A percentile compares a stretch with the other conserved stretches of the same genome.
These are phyloP conservation scores for Steromphala cineraria DNA, from an alignment of 2,888 invertebrate species.

Conservation along the genomic window DNA sequence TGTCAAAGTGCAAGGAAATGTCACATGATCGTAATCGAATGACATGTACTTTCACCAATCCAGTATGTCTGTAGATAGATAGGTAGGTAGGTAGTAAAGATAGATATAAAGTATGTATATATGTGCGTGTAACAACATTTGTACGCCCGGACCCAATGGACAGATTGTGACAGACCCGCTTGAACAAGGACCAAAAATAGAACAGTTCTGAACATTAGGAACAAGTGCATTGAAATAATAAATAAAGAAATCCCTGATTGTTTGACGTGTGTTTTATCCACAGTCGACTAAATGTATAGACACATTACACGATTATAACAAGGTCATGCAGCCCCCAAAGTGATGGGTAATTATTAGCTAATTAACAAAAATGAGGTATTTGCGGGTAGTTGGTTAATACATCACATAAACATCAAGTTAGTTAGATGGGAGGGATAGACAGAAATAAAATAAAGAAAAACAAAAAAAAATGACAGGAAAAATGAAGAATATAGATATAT, in stretches of 20 bases:
- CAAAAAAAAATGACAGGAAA: neutral
- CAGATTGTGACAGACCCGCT: slow-evolving; percentile 7
- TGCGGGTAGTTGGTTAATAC: neutral
- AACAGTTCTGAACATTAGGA: slow-evolving; percentile 1
- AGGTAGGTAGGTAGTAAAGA: too few species aligned
- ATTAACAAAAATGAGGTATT: slow-evolving; percentile 8
- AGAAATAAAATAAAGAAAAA: neutral
- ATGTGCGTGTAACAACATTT: too few species aligned
- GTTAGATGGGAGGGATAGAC: neutral
- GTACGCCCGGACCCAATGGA: neutral
- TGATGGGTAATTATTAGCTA: neutral
- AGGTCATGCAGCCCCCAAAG: neutral
- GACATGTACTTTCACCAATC: too few species aligned
- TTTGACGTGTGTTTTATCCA: neutral
- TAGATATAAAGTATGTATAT: too few species aligned
- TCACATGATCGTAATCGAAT: too few species aligned
- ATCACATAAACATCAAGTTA: neutral
- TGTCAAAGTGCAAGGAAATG: too few species aligned
- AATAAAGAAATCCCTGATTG: neutral
- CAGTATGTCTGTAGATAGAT: too few species aligned
- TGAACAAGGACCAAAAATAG: slow-evolving; percentile 8
- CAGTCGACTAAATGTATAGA: slow-evolving; percentile 2
- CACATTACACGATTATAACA: neutral
- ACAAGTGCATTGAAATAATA: slow-evolving; percentile 10
- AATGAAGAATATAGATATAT: neutral